Percentiles rank a stretch among this genome's conserved stretches.
These are phyloP conservation scores for Lipophrys pholis DNA, from an alignment of 2,113 vertebrate species.

Conservation along the genomic window DNA sequence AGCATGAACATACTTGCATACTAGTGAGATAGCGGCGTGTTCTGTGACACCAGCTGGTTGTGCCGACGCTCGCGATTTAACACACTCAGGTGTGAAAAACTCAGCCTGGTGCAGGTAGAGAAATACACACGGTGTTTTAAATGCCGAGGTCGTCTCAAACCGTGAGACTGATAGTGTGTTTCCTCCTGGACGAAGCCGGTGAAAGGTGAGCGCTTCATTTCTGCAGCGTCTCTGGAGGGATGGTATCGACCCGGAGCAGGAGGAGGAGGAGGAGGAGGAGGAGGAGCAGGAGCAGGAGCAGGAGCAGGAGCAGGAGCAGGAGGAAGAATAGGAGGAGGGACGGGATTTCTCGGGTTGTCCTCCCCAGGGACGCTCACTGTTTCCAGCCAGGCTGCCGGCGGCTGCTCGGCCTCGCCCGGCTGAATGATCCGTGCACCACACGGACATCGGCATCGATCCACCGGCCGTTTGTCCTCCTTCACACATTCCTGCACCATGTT, in stretches of 20 bases:
- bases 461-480: slow-evolving; percentile 46
- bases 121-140: neutral
- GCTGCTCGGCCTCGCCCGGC: slow-evolving; percentile 2
- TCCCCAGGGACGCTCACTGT: slow-evolving; percentile 34
- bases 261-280: too few species aligned
- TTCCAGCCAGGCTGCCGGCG: slow-evolving; percentile 52
- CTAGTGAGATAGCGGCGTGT: too few species aligned
- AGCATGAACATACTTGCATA: too few species aligned
- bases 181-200: neutral
- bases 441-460: slow-evolving; percentile 34
- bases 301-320: too few species aligned
- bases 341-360: slow-evolving; percentile 50
- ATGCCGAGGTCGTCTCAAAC: neutral
- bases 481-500: neutral
- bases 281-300: too few species aligned
- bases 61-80: neutral
- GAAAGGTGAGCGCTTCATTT: slow-evolving; percentile 55
- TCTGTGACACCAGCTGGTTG: too few species aligned
- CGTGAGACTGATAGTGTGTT: neutral
- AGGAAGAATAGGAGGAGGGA: too few species aligned
- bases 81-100: slow-evolving; percentile 19
- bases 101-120: slow-evolving; percentile 5
- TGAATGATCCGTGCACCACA: slow-evolving; percentile 20
- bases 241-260: slow-evolving; percentile 60
- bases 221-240: slow-evolving; percentile 4